Conservation (phyloP, 2,797 vertebrate genomes). For the Micropoecilia bifurca region DNA sequence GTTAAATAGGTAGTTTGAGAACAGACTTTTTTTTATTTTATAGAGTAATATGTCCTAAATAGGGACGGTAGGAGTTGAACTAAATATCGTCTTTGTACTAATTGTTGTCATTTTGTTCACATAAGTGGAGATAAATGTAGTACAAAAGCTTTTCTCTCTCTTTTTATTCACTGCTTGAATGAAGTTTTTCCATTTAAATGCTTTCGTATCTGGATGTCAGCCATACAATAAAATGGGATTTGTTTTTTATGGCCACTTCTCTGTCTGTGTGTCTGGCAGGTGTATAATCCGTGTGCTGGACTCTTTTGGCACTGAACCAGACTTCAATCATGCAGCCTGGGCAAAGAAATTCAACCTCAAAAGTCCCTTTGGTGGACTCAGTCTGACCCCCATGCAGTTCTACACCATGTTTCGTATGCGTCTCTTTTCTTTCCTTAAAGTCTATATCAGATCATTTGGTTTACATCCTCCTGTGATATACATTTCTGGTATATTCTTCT, state of each 20-base stretch:
- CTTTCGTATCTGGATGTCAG: neutral
- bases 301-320: slow-evolving; percentile 43
- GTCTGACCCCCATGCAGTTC: slow-evolving; percentile 43
- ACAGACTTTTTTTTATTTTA: neutral
- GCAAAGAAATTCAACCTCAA: slow-evolving; percentile 3
- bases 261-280: slow-evolving; percentile 27
- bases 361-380: slow-evolving; percentile 16
- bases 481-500: neutral
- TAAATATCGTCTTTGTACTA: neutral
- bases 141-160: neutral
- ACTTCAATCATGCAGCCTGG: slow-evolving; percentile 43
- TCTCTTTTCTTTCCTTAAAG: neutral
- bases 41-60: neutral
- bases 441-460: neutral
- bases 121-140: neutral
- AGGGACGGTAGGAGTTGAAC: no score
- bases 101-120: neutral
- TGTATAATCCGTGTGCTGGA: slow-evolving; percentile 49
- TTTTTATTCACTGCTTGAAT: neutral
- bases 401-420: slow-evolving; percentile 47
- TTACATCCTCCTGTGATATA: neutral
- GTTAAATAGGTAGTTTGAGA: neutral
- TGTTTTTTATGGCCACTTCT: neutral
- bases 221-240: neutral
- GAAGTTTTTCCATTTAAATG: neutral